These are phyloP conservation scores for Brassicogethes aeneus DNA, from an alignment of 2,888 invertebrate species.

Conservation along the genomic window DNA sequence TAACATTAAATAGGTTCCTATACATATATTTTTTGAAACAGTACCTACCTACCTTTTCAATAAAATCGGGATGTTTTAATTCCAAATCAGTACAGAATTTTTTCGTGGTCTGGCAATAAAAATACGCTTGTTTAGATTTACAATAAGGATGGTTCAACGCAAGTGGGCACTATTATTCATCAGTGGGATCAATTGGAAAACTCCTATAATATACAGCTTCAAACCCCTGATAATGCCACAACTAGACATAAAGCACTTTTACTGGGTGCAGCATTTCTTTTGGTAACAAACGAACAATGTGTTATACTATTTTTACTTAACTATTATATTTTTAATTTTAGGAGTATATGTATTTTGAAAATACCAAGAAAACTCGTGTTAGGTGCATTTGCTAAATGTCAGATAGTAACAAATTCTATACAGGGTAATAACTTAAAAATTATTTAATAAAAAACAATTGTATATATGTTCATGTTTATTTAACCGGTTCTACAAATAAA, in stretches of 20 bases:
- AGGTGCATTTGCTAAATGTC: conserved; percentile 26
- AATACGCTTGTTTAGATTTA: conserved; percentile 51
- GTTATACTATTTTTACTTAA: too few species aligned
- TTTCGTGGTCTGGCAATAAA: too few species aligned
- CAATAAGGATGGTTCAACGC: conserved; percentile 49
- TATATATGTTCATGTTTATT: conserved; percentile 33
- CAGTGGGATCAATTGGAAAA: conserved; percentile 61
- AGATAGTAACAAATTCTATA: too few species aligned
- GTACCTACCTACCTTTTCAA: too few species aligned
- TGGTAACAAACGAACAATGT: too few species aligned
- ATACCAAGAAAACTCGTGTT: conserved; percentile 34
- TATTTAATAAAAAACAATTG: conserved; percentile 5
- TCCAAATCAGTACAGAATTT: too few species aligned
- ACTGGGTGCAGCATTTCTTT: conserved; percentile 70
- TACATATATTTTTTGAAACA: too few species aligned
- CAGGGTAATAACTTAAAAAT: neutral
- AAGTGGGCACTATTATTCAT: conserved; percentile 59
- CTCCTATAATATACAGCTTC: conserved; percentile 65
- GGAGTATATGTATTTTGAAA: conserved; percentile 60
- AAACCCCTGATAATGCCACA: conserved; percentile 60
- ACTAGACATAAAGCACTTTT: conserved; percentile 71
- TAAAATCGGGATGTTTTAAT: too few species aligned
- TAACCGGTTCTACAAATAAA: conserved; percentile 37
- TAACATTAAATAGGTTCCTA: too few species aligned
- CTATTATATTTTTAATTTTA: conserved; percentile 45